Percentiles rank a stretch among this genome's conserved stretches.
These are phyloP conservation scores for Potamarius usumacintae DNA, from an alignment of 2,113 vertebrate species.

Conservation along the genomic window DNA sequence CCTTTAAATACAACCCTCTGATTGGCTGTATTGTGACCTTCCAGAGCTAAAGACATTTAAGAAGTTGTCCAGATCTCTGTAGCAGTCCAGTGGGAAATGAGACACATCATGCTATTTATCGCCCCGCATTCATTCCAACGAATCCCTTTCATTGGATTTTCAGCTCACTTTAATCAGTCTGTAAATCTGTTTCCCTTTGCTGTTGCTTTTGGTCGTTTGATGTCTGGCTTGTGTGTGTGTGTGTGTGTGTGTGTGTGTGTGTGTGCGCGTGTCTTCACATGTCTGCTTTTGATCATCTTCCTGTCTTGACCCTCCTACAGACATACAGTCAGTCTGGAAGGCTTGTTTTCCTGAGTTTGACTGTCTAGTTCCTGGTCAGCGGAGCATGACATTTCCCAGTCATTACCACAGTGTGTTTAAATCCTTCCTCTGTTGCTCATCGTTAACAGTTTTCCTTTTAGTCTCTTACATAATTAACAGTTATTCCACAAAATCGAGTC, in stretches of 20 bases:
- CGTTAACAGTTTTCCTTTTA: too few species aligned
- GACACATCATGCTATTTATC: neutral
- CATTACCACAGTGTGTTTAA: neutral
- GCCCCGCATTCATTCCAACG: neutral
- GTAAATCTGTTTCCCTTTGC: neutral
- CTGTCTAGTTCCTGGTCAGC: too few species aligned
- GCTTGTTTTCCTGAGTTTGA: neutral
- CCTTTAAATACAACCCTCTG: neutral
- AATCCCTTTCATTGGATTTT: neutral
- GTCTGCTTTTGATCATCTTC: neutral
- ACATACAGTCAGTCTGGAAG: neutral
- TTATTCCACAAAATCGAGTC: too few species aligned
- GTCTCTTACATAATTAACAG: too few species aligned
- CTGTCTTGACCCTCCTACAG: neutral
- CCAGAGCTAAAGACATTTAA: neutral
- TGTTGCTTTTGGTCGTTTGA: neutral
- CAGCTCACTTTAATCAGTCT: neutral
- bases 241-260: too few species aligned
- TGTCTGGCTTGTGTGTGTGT: neutral
- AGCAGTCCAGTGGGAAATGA: too few species aligned
- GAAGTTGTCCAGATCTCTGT: too few species aligned
- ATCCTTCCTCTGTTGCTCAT: too few species aligned
- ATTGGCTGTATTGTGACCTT: neutral
- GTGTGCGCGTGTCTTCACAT: neutral
- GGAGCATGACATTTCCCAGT: too few species aligned